Conservation (phyloP, 1,140 invertebrate species). For the Papilio aristodemus region DNA sequence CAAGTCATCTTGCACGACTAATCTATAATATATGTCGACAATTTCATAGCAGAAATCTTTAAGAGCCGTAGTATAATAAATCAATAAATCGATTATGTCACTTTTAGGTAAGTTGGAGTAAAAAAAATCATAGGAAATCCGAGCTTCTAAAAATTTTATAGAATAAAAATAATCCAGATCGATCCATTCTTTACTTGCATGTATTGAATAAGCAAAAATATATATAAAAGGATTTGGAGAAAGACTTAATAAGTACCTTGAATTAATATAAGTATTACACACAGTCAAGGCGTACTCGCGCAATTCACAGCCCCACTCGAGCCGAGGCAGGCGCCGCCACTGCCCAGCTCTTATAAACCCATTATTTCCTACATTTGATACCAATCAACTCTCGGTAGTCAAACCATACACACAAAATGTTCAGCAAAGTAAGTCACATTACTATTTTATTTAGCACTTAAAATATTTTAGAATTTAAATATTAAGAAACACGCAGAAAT, state of each 20-base stretch:
- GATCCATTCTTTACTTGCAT: neutral
- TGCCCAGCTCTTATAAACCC: conserved; percentile 62
- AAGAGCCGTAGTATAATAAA: neutral
- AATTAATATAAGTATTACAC: conserved; percentile 51
- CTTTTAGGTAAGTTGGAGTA: neutral
- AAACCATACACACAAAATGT: conserved; percentile 62
- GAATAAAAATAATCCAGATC: neutral
- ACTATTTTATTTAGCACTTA: neutral
- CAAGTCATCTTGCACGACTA: neutral
- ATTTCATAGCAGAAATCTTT: neutral
- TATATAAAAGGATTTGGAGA: conserved; percentile 37
- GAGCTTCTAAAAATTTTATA: neutral
- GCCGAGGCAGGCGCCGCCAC: conserved; percentile 36
- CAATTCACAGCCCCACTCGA: conserved; percentile 63
- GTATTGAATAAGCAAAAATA: conserved; percentile 29
- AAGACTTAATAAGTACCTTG: conserved; percentile 51
- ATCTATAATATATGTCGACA: neutral
- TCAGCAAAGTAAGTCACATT: conserved; percentile 43
- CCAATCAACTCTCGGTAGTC: conserved; percentile 59
- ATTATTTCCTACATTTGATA: conserved; percentile 56
- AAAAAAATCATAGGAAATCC: neutral
- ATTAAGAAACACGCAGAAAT: too few relatives aligned
- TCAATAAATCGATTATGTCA: neutral
- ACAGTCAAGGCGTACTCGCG: conserved; percentile 58
- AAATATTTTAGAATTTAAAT: too few relatives aligned